phyloP scores from a whole-genome alignment of 2,888 invertebrate species.

The Hyppa rectilinea region DNA sequence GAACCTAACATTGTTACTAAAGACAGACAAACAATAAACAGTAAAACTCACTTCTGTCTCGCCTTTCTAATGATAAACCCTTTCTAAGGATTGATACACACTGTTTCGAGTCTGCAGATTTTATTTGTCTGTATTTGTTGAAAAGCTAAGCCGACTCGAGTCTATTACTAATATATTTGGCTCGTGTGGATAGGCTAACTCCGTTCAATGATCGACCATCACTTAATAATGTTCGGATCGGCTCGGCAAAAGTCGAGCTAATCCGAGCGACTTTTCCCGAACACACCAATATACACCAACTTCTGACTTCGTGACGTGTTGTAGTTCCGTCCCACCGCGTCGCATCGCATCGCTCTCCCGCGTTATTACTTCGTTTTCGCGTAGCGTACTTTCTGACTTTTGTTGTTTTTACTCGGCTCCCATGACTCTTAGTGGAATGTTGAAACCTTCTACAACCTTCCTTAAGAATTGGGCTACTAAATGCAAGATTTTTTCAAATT shows the following conservation, averaged over 20 bases:
- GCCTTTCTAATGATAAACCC: constrained; percentile 35
- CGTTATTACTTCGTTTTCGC: too few relatives aligned
- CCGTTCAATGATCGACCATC: neutral
- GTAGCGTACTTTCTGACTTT: too few relatives aligned
- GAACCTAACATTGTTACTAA: constrained; percentile 5
- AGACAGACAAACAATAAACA: constrained; percentile 6
- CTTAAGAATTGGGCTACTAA: too few relatives aligned
- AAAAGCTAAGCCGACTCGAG: neutral
- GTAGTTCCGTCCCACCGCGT: too few relatives aligned
- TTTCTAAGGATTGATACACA: neutral
- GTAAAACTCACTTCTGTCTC: constrained; percentile 14
- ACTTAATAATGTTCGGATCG: neutral
- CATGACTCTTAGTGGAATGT: too few relatives aligned
- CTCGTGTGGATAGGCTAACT: neutral
- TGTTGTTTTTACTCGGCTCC: too few relatives aligned
- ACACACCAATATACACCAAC: too few relatives aligned
- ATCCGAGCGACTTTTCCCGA: neutral
- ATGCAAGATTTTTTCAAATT: too few relatives aligned
- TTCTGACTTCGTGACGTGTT: too few relatives aligned
- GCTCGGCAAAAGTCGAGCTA: neutral
- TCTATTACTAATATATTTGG: neutral
- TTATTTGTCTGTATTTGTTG: neutral
- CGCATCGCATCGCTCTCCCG: too few relatives aligned
- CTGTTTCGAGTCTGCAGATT: neutral
- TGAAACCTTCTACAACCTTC: too few relatives aligned